Conservation (phyloP, 2,888 invertebrate genomes). For the Patella ulyssiponensis region DNA sequence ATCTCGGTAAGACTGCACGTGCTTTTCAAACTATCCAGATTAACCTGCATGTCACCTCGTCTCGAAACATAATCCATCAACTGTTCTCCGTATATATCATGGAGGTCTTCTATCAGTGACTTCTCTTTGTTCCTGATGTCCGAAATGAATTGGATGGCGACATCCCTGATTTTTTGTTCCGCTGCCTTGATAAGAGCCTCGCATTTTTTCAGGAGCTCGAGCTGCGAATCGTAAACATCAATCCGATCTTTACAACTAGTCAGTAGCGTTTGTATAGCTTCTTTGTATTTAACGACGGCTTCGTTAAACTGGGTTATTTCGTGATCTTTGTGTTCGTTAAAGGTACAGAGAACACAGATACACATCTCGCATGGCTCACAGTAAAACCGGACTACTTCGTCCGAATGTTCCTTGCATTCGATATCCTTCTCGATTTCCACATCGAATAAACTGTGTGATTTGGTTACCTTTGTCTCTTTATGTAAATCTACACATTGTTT, state of each 20-base stretch:
- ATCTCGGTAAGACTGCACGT: constrained; percentile 72
- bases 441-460: constrained; percentile 71
- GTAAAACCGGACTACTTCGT: constrained; percentile 72
- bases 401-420: constrained; percentile 71
- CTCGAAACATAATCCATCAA: constrained; percentile 68
- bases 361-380: constrained; percentile 72
- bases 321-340: constrained; percentile 71
- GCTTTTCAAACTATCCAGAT: constrained; percentile 69
- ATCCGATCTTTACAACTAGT: constrained; percentile 67
- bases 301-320: constrained; percentile 69
- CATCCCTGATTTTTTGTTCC: constrained; percentile 69
- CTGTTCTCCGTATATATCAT: constrained; percentile 68
- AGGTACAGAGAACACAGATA: constrained; percentile 72
- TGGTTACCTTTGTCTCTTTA: constrained; percentile 70
- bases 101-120: constrained; percentile 69
- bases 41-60: constrained; percentile 64
- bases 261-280: constrained; percentile 66
- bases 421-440: constrained; percentile 73
- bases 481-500: constrained; percentile 70
- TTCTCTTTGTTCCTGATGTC: constrained; percentile 70
- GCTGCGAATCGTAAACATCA: constrained; percentile 64
- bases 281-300: constrained; percentile 71
- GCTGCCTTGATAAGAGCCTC: constrained; percentile 68
- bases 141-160: constrained; percentile 69
- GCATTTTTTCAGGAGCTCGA: constrained; percentile 62